Evolutionary conservation across 2,888 invertebrate species (phyloP), one percentile per base, ranked within the genome.

Genomic region (Camptogramma bilineatum): DNA sequence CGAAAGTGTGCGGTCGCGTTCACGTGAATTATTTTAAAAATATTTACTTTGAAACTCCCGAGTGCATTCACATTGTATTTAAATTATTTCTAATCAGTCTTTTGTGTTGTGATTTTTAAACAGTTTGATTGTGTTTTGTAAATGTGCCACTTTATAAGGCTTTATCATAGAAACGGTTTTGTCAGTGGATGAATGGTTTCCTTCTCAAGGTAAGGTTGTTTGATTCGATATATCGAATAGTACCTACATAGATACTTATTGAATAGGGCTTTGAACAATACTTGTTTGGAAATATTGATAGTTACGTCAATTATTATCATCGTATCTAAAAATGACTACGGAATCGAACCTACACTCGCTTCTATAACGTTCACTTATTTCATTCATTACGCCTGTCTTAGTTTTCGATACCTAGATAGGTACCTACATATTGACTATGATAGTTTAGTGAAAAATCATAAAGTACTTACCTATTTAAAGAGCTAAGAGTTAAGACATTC

Each of bases 1-100:
- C 83, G 83, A 75, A 19, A 64, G 73, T 55, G 77, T 19, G 21
- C 31, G 65, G 65, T 57, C 63, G 56, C 65, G 69, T 69, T 62
- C 47, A 8, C 17, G 9, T 39, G n/a, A 50, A 31, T 57, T 51
- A 16, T 34, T 50, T 52, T 39, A 9, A 48, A 44, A 21, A 52
- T 24, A 24, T 48, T 39, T 62, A 62, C 34, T 52, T 54, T 52
- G 34, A 13, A 52, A 51, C 21, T 42, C 39, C 21, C 47, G n/a
- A 21, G 56, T 55, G 57, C 24, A 39, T 50, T 18, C 52, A 39
- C 47, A 66, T 66, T 66, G 66, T 66, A 66, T 66, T 66, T 17
- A 62, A 66, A 66, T 44, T 58, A 42, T 24, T 57, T 54, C 19
- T 54, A 51, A 51, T 46, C 10, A 18, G n/a, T 42, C 21, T 19